Percentiles rank a stretch among this genome's conserved stretches.
phyloP scores from a whole-genome alignment of 2,113 vertebrate genomes.

The Parus major region DNA sequence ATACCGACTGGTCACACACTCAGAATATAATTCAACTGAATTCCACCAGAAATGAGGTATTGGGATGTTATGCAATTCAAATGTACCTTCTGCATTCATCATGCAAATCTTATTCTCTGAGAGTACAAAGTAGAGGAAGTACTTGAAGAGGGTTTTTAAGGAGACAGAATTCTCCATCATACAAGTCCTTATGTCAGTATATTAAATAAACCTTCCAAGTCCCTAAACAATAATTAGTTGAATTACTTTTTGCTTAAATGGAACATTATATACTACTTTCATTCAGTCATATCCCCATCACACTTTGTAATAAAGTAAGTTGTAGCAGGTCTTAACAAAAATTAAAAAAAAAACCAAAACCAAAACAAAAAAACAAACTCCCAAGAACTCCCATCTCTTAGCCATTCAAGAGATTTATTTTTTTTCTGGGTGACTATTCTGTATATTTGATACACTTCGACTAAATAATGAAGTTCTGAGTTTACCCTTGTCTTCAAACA shows the following conservation, averaged over 20 bases:
- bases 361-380: not conserved
- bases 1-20: not conserved
- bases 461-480: not conserved
- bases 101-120: not conserved
- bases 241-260: not conserved
- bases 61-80: not conserved
- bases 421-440: not conserved
- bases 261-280: not conserved
- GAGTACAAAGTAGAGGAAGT: not conserved
- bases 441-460: not conserved
- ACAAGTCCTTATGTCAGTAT: not conserved
- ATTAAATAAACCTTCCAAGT: not conserved
- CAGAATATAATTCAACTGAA: not conserved
- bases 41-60: not conserved
- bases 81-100: not conserved
- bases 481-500: not conserved
- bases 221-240: not conserved
- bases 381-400: not conserved
- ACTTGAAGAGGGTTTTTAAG: not conserved
- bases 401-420: not conserved
- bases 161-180: not conserved
- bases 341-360: not conserved
- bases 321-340: fast-evolving
- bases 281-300: not conserved
- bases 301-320: not conserved